These are phyloP conservation scores for Noctua janthe DNA, from an alignment of 2,888 invertebrate genomes.

Conservation along the genomic window DNA sequence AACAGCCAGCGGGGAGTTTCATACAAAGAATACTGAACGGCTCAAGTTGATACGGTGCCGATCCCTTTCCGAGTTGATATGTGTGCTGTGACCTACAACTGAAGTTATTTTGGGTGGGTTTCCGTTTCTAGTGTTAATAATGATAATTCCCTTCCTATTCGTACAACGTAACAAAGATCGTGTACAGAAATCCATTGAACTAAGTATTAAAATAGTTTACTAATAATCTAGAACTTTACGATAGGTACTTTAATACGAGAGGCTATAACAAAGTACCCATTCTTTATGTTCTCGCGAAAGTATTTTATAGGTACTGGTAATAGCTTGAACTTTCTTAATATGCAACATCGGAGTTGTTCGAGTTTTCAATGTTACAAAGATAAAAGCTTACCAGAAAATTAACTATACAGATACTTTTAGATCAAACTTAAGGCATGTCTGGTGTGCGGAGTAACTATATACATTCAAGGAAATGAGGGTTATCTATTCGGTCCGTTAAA, in stretches of 20 bases:
- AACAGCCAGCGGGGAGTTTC: too few species aligned
- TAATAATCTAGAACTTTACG: constrained; percentile 19
- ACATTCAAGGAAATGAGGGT: too few species aligned
- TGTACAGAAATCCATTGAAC: not conserved
- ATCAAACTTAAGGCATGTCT: not conserved
- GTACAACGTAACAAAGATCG: not conserved
- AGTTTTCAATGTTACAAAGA: constrained; percentile 10
- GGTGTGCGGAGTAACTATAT: not conserved
- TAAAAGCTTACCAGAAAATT: not conserved
- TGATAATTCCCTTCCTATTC: too few species aligned
- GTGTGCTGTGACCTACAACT: too few species aligned
- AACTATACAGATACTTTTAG: not conserved
- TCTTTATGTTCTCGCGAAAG: constrained; percentile 11
- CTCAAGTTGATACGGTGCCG: too few species aligned
- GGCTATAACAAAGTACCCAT: constrained; percentile 14
- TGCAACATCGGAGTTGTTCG: not conserved
- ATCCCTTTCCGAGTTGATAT: too few species aligned
- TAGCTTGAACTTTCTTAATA: constrained; percentile 49
- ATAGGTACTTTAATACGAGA: constrained; percentile 6
- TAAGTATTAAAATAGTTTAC: constrained; percentile 30
- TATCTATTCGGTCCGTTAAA: too few species aligned
- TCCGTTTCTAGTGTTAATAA: too few species aligned
- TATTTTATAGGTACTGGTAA: constrained; percentile 19
- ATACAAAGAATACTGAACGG: too few species aligned
- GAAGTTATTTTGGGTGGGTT: too few species aligned